Percentiles rank a stretch among this genome's conserved stretches.
phyloP scores from a whole-genome alignment of 2,888 invertebrate species.

The Macrophya annulata region DNA sequence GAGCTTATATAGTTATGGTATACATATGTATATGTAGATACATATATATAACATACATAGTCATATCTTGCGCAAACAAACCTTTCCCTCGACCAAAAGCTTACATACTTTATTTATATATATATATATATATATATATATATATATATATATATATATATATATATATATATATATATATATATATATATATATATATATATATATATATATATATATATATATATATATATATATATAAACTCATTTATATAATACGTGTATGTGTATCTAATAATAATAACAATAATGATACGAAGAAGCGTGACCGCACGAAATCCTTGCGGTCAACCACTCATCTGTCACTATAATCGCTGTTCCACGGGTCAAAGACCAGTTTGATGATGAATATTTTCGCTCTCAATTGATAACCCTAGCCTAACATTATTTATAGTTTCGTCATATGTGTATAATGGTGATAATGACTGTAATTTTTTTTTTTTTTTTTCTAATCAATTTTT shows the following conservation, averaged over 20 bases:
- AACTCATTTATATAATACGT: neutral
- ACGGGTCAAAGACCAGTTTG: constrained; percentile 2
- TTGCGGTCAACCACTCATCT: constrained; percentile 11
- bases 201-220: too few relatives aligned
- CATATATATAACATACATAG: neutral
- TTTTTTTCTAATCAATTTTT: neutral
- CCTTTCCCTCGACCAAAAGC: neutral
- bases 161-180: too few relatives aligned
- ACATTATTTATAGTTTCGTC: neutral
- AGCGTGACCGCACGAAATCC: constrained; percentile 9
- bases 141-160: neutral
- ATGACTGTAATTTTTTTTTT: neutral
- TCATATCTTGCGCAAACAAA: constrained; percentile 36
- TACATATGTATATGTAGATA: neutral
- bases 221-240: neutral
- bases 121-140: too few relatives aligned
- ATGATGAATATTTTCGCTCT: neutral
- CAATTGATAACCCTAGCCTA: neutral
- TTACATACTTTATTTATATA: too few relatives aligned
- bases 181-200: neutral
- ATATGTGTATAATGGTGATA: too few relatives aligned
- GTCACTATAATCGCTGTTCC: neutral
- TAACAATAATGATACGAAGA: neutral
- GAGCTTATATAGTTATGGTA: neutral
- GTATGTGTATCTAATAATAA: neutral